Base-by-base conservation (phyloP, 2,888 invertebrate species). In the Pammene fasciana region DNA sequence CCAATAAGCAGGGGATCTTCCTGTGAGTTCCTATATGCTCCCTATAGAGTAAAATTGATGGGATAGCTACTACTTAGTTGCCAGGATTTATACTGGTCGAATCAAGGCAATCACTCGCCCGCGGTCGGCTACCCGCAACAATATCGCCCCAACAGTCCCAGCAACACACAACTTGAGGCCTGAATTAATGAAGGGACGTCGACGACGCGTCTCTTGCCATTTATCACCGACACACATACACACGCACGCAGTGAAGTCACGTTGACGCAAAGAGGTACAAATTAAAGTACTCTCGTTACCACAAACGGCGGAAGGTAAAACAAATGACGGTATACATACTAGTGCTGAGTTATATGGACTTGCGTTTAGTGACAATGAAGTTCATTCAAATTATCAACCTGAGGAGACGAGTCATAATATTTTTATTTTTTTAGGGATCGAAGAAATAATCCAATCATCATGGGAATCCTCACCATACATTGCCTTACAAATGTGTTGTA, bases 101-200 rank as follows among this genome's bases (percentile, higher is more conserved):
- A 26, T 26, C 26, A 26, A 26, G 46, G 46, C 14, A 14, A 46
- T 6, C 46, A 9, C 38, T 38, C 38, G 38, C 38, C 26, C 38
- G 6, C 38, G 38, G 38, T 9, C 38, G 38, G 16, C 16, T 50
- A 18, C 18, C 50, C 50, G 3, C 16, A 0, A 26, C 4, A 13
- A 26, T 5, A 50, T 16, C 10, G 18, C 41, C 11, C 57, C 65
- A 38, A 46, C 52, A 45, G 57, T 26, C 43, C 59, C 54, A 54
- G 59, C 59, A 65, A 68, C n/a, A 70, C 64, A 56, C 67, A 65
- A 65, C 56, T 52, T 62, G 36, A 41, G 55, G 64, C 65, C 59
- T 38, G 65, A 70, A 70, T 70, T 70, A 70, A 70, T 70, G 65
- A 65, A 68, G 68, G 68, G 65, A 54, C 52, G 65, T 65, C 68